phyloP scores from a whole-genome alignment of 2,113 vertebrate species.

The Fulica atra region DNA sequence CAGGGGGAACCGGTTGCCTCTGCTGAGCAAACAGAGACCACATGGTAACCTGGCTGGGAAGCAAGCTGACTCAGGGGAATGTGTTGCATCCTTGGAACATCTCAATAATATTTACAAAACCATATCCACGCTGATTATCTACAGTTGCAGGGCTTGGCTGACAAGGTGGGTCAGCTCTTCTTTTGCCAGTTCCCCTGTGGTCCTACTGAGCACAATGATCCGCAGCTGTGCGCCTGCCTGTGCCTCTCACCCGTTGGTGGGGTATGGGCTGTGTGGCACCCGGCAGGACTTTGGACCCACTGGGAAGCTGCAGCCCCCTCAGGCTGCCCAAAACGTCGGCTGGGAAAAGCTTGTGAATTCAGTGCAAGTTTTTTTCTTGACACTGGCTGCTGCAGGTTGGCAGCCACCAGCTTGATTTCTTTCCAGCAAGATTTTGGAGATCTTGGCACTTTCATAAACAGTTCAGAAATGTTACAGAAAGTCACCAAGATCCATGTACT shows the following conservation, averaged over 20 bases:
- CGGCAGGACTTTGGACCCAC: background rate
- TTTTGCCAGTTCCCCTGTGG: rapidly evolving
- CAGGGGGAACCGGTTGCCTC: background rate
- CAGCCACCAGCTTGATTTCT: background rate
- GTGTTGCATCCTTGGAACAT: background rate
- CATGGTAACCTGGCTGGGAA: background rate
- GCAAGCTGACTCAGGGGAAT: conserved; percentile 15
- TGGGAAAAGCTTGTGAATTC: background rate
- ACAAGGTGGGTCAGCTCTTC: background rate
- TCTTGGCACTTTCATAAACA: background rate
- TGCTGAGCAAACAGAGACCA: background rate
- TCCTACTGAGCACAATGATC: background rate
- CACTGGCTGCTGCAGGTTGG: background rate
- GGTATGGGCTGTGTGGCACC: background rate
- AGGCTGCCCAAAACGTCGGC: background rate
- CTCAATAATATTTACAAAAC: conserved; percentile 43
- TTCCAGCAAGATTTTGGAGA: background rate
- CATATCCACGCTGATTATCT: background rate
- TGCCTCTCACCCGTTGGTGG: background rate
- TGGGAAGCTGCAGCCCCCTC: background rate
- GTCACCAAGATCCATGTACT: background rate
- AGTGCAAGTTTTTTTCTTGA: background rate
- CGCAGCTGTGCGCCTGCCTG: background rate
- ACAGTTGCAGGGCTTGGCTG: background rate
- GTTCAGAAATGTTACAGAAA: background rate